Conservation (phyloP, 2,888 invertebrate genomes). For the Nomada lathburiana region DNA sequence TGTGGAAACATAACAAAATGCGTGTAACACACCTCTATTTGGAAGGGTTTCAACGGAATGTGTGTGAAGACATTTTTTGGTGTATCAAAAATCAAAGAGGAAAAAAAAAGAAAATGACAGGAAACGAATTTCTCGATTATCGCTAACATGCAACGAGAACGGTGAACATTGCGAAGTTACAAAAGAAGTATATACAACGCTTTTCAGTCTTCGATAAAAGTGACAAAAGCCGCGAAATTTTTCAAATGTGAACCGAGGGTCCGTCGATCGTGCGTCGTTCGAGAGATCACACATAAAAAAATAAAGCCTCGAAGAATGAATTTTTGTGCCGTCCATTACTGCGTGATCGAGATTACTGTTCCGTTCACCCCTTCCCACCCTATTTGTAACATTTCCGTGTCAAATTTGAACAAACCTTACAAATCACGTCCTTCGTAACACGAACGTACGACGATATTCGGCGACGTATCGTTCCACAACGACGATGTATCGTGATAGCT, state of each 20-base stretch:
- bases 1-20: constrained; percentile 42
- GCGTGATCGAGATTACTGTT: constrained; percentile 38
- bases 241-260: constrained; percentile 40
- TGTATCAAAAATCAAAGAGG: constrained; percentile 2
- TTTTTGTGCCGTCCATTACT: constrained; percentile 52
- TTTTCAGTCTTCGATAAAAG: constrained; percentile 76
- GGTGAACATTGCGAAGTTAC: constrained; percentile 31
- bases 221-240: constrained; percentile 42
- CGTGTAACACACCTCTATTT: constrained; percentile 27
- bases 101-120: too few relatives aligned
- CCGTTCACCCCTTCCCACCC: constrained; percentile 30
- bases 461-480: constrained; percentile 24
- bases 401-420: constrained; percentile 56
- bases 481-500: constrained; percentile 27
- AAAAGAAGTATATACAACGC: constrained; percentile 55
- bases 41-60: constrained; percentile 56
- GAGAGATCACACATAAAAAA: constrained; percentile 54
- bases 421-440: constrained; percentile 60
- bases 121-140: constrained; percentile 18
- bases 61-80: constrained; percentile 50
- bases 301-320: constrained; percentile 61
- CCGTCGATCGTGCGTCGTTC: constrained; percentile 25
- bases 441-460: constrained; percentile 44
- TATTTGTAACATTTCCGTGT: constrained; percentile 38
- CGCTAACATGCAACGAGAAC: constrained; percentile 53